phyloP scores from a whole-genome alignment of 2,888 invertebrate species.

The Notodonta dromedarius region DNA sequence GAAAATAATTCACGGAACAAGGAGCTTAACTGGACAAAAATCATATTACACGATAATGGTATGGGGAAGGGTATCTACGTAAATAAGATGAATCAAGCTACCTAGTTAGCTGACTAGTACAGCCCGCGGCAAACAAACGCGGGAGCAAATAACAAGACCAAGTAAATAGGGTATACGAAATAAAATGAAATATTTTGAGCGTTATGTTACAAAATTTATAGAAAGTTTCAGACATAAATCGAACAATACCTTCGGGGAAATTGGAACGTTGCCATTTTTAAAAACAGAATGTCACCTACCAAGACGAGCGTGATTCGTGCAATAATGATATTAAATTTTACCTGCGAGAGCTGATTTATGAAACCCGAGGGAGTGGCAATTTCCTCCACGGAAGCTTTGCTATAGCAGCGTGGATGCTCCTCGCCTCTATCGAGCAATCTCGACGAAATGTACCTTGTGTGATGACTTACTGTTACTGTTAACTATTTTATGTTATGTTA shows the following conservation, averaged over 20 bases:
- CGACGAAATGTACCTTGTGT: conserved; percentile 50
- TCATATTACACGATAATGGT: background rate
- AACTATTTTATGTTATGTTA: conserved; percentile 20
- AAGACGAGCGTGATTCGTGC: conserved; percentile 48
- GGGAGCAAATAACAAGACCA: conserved; percentile 23
- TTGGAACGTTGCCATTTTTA: conserved; percentile 45
- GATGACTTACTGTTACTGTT: conserved; percentile 44
- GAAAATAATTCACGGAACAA: too few relatives aligned
- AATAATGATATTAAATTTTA: conserved; percentile 69
- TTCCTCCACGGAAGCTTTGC: conserved; percentile 70
- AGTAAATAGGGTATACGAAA: conserved; percentile 17
- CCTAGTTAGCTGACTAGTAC: conserved; percentile 19
- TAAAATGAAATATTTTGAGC: conserved; percentile 22
- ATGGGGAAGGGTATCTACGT: conserved; percentile 10
- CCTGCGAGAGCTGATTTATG: conserved; percentile 72
- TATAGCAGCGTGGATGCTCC: conserved; percentile 51
- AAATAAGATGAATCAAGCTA: conserved; percentile 31
- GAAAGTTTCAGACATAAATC: conserved; percentile 20
- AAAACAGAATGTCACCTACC: conserved; percentile 41
- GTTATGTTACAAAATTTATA: conserved; percentile 21
- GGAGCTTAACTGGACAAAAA: too few relatives aligned
- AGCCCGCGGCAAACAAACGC: conserved; percentile 19
- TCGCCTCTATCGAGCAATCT: conserved; percentile 34
- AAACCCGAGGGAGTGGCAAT: conserved; percentile 67
- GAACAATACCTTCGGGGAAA: conserved; percentile 22